Conservation (phyloP, 1,140 invertebrate genomes). For the Paraescarpia echinospica region DNA sequence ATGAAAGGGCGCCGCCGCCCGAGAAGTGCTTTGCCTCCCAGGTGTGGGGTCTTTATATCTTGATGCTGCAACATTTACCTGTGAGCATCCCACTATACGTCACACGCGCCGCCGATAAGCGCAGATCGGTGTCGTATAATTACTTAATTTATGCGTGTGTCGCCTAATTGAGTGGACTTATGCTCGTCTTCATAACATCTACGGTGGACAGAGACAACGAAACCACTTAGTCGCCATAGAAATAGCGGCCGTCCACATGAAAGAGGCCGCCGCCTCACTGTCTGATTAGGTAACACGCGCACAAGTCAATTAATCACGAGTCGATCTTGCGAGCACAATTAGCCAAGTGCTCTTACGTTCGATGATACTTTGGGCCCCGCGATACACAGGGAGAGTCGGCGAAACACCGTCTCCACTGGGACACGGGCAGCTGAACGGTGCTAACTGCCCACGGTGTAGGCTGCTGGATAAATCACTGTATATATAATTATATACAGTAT, state of each 20-base stretch:
- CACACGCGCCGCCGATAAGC: background rate
- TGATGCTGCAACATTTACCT: background rate
- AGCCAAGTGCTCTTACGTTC: background rate
- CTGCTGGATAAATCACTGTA: no score
- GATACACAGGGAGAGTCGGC: background rate
- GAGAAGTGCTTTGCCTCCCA: conserved; percentile 3
- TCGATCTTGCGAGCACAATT: background rate
- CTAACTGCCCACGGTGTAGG: no score
- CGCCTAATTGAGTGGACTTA: background rate
- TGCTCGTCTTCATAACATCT: background rate
- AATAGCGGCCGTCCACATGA: background rate
- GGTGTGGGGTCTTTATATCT: background rate
- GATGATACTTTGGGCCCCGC: background rate
- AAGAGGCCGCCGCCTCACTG: background rate
- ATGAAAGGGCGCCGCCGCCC: background rate
- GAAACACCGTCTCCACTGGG: no score
- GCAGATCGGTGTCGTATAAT: background rate
- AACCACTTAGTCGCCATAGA: background rate
- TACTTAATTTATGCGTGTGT: background rate
- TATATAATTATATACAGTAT: no score
- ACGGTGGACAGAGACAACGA: background rate
- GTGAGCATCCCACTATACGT: background rate
- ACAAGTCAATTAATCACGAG: background rate
- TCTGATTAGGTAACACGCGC: background rate
- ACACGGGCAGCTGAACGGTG: no score